phyloP scores from a whole-genome alignment of 2,113 vertebrate species.

The Cygnus buccinator region DNA sequence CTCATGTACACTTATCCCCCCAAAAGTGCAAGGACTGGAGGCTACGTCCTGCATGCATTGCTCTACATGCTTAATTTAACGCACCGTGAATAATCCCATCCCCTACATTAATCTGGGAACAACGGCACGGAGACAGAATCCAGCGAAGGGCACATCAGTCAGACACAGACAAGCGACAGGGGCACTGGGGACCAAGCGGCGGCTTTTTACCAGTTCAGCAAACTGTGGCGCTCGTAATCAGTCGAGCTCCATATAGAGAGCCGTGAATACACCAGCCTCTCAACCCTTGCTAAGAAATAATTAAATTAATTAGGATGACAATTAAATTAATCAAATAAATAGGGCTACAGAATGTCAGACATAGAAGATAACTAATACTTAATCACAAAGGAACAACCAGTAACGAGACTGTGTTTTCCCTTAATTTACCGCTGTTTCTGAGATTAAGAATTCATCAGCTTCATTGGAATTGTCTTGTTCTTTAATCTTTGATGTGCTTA shows the following conservation, averaged over 20 bases:
- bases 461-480: neutral
- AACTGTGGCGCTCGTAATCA: neutral
- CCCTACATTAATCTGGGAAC: neutral
- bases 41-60: neutral
- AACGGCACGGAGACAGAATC: neutral
- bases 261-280: neutral
- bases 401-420: neutral
- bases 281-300: slow-evolving; percentile 41
- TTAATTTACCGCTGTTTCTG: slow-evolving; percentile 5
- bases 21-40: neutral
- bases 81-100: neutral
- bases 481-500: slow-evolving; percentile 35
- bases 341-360: slow-evolving; percentile 20
- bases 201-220: neutral
- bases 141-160: neutral
- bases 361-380: slow-evolving; percentile 36
- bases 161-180: neutral
- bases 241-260: neutral
- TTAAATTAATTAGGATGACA: slow-evolving; percentile 58
- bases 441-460: slow-evolving; percentile 30
- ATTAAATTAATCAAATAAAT: slow-evolving; percentile 71
- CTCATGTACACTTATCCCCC: neutral
- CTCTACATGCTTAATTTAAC: neutral
- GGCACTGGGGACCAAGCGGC: neutral
- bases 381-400: slow-evolving; percentile 26